These are phyloP conservation scores for Halcyon chelicuti DNA, from an alignment of 2,797 vertebrate genomes.

Conservation along the genomic window DNA sequence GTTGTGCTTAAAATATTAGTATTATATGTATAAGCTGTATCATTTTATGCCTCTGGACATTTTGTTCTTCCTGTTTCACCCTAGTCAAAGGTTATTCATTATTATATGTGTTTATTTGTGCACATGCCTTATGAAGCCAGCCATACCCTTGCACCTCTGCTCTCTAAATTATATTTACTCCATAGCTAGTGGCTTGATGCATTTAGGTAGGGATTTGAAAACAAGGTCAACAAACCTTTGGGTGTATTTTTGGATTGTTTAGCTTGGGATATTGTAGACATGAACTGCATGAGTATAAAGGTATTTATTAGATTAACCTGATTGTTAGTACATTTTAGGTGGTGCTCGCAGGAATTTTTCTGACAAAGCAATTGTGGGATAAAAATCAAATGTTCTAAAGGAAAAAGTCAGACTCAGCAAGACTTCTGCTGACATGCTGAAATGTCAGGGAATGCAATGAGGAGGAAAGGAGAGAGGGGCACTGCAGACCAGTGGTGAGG, in stretches of 20 bases:
- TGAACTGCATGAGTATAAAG: neutral
- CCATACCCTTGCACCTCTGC: constrained; percentile 8
- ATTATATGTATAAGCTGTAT: neutral
- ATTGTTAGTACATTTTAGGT: neutral
- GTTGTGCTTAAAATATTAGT: neutral
- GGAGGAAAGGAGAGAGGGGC: neutral
- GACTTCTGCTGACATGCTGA: neutral
- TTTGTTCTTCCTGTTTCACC: neutral
- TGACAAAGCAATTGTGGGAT: neutral
- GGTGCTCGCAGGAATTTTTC: neutral
- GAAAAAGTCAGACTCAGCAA: neutral
- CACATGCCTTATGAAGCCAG: neutral
- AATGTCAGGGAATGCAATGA: neutral
- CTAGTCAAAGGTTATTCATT: neutral
- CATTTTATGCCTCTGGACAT: neutral
- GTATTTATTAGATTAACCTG: constrained; percentile 22
- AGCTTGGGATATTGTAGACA: neutral
- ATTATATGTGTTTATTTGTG: neutral
- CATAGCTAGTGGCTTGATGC: neutral
- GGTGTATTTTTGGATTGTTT: constrained; percentile 15
- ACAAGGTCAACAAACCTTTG: constrained; percentile 17
- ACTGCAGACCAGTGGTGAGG: neutral
- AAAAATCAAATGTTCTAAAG: constrained; percentile 21
- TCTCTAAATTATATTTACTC: constrained; percentile 39
- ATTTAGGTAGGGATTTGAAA: neutral